Conservation (phyloP, 2,888 invertebrate species). For the Phengaris arion region DNA sequence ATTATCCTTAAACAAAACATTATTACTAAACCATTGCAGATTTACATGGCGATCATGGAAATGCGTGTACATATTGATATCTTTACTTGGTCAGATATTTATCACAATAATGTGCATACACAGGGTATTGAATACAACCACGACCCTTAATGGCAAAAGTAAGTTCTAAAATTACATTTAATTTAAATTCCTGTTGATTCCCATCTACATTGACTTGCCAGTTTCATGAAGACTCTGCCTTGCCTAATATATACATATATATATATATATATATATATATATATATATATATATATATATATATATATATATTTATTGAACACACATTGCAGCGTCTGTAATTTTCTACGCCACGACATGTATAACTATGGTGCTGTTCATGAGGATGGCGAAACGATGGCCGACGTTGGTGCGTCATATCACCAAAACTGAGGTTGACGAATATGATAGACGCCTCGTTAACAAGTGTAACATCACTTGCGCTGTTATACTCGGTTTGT, state of each 20-base stretch:
- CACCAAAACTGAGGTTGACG: slow-evolving; percentile 56
- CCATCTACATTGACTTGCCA: no score
- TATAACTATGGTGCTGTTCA: slow-evolving; percentile 59
- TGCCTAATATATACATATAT: no score
- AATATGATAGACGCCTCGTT: slow-evolving; percentile 48
- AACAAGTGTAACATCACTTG: slow-evolving; percentile 62
- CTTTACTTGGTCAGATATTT: slow-evolving; percentile 60
- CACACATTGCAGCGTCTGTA: slow-evolving; percentile 50
- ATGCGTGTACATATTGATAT: slow-evolving; percentile 53
- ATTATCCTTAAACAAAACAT: no score
- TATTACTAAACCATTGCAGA: slow-evolving; percentile 46
- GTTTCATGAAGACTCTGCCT: no score
- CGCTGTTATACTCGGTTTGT: slow-evolving; percentile 52
- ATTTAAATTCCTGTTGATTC: no score
- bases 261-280: no score
- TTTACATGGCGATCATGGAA: slow-evolving; percentile 62
- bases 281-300: no score
- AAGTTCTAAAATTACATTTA: slow-evolving; percentile 38
- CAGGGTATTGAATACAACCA: slow-evolving; percentile 45
- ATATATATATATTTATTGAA: no score
- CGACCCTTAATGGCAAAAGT: slow-evolving; percentile 58
- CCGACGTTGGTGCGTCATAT: slow-evolving; percentile 55
- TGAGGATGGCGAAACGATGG: slow-evolving; percentile 59
- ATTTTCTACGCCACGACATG: slow-evolving; percentile 63
- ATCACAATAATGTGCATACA: slow-evolving; percentile 56